Percentiles rank a stretch among this genome's conserved stretches.
These are phyloP conservation scores for Phalacrocorax pelagicus DNA, from an alignment of 2,113 vertebrate species.

Conservation along the genomic window DNA sequence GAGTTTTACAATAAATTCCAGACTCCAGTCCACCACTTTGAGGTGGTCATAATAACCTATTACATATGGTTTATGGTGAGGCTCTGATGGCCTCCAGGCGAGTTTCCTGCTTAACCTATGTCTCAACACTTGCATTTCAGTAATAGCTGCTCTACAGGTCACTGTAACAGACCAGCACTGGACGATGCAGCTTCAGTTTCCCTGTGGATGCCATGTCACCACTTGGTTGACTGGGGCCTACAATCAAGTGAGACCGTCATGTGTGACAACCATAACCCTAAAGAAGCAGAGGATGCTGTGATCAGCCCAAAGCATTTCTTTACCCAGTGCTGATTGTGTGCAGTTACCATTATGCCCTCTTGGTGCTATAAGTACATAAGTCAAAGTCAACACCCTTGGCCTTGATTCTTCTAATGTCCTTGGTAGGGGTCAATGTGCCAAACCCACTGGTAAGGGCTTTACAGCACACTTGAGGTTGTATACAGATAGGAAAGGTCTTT, in stretches of 20 bases:
- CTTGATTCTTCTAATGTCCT: neutral
- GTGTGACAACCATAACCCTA: neutral
- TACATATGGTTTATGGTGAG: neutral
- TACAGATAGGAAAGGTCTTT: neutral
- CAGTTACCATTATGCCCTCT: neutral
- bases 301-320: neutral
- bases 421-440: neutral
- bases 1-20: neutral
- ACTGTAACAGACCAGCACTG: neutral
- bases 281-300: neutral
- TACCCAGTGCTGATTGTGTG: too few species aligned
- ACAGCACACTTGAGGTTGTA: neutral
- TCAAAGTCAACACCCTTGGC: neutral
- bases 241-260: neutral
- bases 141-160: neutral
- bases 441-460: neutral
- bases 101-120: neutral
- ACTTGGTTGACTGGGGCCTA: neutral
- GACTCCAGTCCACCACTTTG: neutral
- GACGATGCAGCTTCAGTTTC: neutral
- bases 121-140: neutral
- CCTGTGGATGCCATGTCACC: fast-evolving
- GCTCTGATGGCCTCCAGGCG: neutral
- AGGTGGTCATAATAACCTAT: neutral
- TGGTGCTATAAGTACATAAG: neutral